Base-by-base conservation (phyloP, 2,888 invertebrate species). In the Rhogogaster chlorosoma region DNA sequence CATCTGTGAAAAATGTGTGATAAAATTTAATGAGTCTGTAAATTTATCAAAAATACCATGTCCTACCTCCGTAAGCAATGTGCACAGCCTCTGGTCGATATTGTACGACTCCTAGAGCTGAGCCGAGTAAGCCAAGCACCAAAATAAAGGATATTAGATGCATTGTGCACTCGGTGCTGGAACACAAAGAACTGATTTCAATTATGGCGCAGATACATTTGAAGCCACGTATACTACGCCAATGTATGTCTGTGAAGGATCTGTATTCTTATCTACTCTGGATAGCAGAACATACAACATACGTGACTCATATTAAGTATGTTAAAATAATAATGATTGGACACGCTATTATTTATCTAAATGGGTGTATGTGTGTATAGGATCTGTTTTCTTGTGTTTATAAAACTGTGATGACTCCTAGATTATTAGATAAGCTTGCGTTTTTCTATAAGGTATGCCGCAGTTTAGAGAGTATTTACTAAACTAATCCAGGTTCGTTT, bases 81-180 rank as follows among this genome's bases (percentile, higher is more conserved):
- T 96, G 96, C 29, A 96, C 94, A 92, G 96, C 96, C 90, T 96
- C 96, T 1, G 96, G 96, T 90, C 96, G 96, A 92, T 94, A 95
- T 77, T 89, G 86, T 18, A 90, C 90, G 38, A 90, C 84, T 75
- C 86, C 88, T 77, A 82, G n/a, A 42, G 84, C 71, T 75, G 84
- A 49, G 4, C 71, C 57, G n/a, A 82, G 38, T 15, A 78, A 18
- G 32, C 71, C 77, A 9, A 29, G 64, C 10, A 77, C 57, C 26
- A 84, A 3, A 32, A 77, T 32, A 15, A 3, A 67, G 18, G 49
- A 67, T 67, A 61, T 29, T n/a, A 12, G 2, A 45, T 45, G 29
- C 70, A 83, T 83, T 29, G 18, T 64, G 83, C n/a, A 67, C 29
- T 6, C 10, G 18, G 0, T 38, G 38, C 80, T 61, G 32, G 29